Evolutionary conservation across 1,140 invertebrate species (phyloP), one percentile per base, ranked within the genome.

Genomic region (Aphelenchoides fujianensis): DNA sequence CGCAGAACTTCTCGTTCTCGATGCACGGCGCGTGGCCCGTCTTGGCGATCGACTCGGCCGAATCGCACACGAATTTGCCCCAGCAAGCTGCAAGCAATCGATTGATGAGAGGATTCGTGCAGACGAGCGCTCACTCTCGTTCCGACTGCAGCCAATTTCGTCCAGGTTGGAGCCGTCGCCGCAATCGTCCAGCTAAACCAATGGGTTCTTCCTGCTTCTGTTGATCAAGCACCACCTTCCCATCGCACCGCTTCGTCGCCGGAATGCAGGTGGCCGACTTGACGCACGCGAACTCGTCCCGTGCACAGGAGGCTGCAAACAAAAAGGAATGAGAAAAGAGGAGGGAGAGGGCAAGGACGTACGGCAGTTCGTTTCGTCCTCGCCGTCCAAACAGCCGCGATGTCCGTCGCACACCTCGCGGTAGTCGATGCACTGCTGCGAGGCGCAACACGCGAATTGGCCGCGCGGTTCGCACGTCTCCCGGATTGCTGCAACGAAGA

Each of bases 41-140:
- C 19, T 23, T 32, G 12, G 16, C 12, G 3, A 75, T 27, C 5
- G 73, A 68, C 12, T 35, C 53, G 7, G 62, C 53, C 59, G 63
- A 68, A 54, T 74, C 73, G 34, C 73, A 74, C 9, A 75, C 73
- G 52, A 74, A 74, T 62, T 74, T 74, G 2, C 73, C 73, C 73
- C 73, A 76, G 37, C 73, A 74, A 5, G 73, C 73, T 75, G 35
- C 36, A 73, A 75, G 35, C 12, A 70, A 74, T 70, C 23, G 69
- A 64, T n/a, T 7, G 71, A 73, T 7, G 73, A 71, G 9, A 9
- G 70, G 7, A 7, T 16, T 7, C 27, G 5, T 32, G 0, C 16
- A 70, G 16, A 16, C 0, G 31, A 16, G 0, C 16, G 41, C 73
- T 23, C 16, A 74, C 72, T 74, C 0, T 77, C 66, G 36, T 74